These are phyloP conservation scores for Aplysina aerophoba DNA, from an alignment of 37 sponge, comb jelly and placozoan genomes.

Conservation along the genomic window DNA sequence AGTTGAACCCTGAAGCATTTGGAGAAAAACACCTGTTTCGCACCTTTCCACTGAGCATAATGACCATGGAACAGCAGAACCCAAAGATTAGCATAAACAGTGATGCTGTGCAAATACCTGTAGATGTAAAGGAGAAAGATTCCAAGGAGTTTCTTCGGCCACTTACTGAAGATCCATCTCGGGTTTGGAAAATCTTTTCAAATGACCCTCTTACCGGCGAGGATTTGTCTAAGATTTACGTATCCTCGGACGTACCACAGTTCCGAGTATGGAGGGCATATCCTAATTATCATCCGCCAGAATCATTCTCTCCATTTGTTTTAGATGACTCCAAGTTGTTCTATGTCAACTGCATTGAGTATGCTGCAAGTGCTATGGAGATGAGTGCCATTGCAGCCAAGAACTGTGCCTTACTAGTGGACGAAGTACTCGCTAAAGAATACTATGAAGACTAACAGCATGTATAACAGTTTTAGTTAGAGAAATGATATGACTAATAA, in stretches of 20 bases:
- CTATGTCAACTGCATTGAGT: slow-evolving; percentile 86
- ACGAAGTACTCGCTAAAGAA: background rate
- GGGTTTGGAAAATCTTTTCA: slow-evolving; percentile 81
- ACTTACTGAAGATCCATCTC: slow-evolving; percentile 37
- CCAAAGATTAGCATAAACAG: slow-evolving; percentile 56
- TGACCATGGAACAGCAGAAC: slow-evolving; percentile 37
- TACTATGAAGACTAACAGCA: too few species aligned
- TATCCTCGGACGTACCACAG: slow-evolving; percentile 1
- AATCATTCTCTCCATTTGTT: slow-evolving; percentile 69
- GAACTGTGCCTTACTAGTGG: slow-evolving; percentile 70
- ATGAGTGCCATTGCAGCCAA: slow-evolving; percentile 88
- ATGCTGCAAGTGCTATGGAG: slow-evolving; percentile 96
- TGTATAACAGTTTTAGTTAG: too few species aligned
- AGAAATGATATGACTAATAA: too few species aligned
- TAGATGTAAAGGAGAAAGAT: slow-evolving; percentile 45
- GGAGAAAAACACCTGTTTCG: slow-evolving; percentile 6
- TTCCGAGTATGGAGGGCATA: slow-evolving; percentile 78
- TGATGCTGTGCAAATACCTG: slow-evolving; percentile 57
- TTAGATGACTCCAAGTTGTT: slow-evolving; percentile 76
- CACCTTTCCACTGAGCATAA: slow-evolving; percentile 59
- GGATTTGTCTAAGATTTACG: slow-evolving; percentile 52
- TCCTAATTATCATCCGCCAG: slow-evolving; percentile 80
- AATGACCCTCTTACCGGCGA: slow-evolving; percentile 59
- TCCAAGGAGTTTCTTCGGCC: slow-evolving; percentile 46
- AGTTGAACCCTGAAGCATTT: slow-evolving; percentile 61